phyloP scores from a whole-genome alignment of 2,113 vertebrate genomes.

The Actenoides hombroni region DNA sequence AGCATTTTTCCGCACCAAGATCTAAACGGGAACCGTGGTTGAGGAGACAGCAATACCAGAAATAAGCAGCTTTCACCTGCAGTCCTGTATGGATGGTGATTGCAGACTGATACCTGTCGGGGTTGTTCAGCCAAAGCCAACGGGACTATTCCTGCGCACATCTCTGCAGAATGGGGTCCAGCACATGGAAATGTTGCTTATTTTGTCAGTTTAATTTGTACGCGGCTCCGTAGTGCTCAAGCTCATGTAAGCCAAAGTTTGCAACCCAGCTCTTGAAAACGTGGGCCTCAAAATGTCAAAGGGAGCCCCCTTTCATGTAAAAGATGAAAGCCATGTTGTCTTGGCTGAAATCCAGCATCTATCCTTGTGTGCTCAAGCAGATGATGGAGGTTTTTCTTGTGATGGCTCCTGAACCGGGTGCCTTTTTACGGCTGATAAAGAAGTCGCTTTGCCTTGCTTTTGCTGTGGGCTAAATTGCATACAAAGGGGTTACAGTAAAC shows the following conservation, averaged over 20 bases:
- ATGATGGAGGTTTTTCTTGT: slow-evolving; percentile 40
- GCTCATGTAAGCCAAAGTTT: neutral
- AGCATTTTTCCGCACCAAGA: accelerated
- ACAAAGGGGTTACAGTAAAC: slow-evolving; percentile 37
- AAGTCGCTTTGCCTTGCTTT: neutral
- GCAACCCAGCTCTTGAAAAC: neutral
- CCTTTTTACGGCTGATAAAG: slow-evolving; percentile 30
- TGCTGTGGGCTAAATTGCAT: neutral
- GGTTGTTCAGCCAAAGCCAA: neutral
- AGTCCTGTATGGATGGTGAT: neutral
- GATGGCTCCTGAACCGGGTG: neutral
- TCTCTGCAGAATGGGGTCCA: neutral
- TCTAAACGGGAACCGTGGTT: neutral
- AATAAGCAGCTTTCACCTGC: neutral
- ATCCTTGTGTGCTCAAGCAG: slow-evolving; percentile 3
- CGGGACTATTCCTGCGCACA: accelerated
- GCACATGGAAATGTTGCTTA: accelerated
- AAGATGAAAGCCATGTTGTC: slow-evolving; percentile 29
- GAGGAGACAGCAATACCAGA: neutral
- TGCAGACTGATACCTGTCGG: neutral
- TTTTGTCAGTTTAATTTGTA: neutral
- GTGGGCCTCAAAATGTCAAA: slow-evolving; percentile 30
- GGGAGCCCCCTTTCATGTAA: slow-evolving; percentile 46
- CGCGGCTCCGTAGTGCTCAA: accelerated
- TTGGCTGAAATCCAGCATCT: slow-evolving; percentile 36